These are phyloP conservation scores for Coreoperca whiteheadi DNA, from an alignment of 2,113 vertebrate species.

Conservation along the genomic window DNA sequence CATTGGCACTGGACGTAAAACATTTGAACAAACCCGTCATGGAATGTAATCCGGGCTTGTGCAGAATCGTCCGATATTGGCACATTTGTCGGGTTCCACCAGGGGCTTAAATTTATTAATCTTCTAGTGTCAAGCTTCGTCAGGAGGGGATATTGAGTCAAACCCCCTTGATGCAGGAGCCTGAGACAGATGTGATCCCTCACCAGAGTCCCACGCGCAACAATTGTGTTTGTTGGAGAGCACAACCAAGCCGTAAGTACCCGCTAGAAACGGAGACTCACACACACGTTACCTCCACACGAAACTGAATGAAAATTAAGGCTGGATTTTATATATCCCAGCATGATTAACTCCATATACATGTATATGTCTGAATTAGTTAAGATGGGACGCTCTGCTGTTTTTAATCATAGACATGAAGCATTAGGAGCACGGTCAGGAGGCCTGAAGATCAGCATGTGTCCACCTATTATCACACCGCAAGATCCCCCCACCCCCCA, in stretches of 20 bases:
- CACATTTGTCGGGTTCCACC: no score
- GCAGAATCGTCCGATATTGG: no score
- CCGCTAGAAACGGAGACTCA: not conserved
- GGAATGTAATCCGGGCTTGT: no score
- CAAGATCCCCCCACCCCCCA: no score
- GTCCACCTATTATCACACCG: not conserved
- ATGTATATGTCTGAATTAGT: no score
- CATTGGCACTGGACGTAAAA: no score
- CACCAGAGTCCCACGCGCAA: not conserved
- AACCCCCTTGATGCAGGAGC: not conserved
- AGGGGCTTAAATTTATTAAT: not conserved
- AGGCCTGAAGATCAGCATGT: conserved; percentile 13
- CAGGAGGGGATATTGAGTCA: not conserved
- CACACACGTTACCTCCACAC: no score
- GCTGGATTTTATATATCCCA: no score
- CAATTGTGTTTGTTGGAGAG: not conserved
- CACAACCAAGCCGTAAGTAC: not conserved
- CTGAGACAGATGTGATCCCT: not conserved
- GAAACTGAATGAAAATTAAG: no score
- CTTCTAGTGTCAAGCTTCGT: not conserved
- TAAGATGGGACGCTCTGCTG: no score
- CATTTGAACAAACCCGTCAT: no score
- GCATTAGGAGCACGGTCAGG: not conserved
- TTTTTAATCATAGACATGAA: conserved; percentile 4
- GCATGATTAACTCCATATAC: no score